Evolutionary conservation across 2,888 invertebrate species (phyloP).

Genomic region (Oscheius sp.): DNA sequence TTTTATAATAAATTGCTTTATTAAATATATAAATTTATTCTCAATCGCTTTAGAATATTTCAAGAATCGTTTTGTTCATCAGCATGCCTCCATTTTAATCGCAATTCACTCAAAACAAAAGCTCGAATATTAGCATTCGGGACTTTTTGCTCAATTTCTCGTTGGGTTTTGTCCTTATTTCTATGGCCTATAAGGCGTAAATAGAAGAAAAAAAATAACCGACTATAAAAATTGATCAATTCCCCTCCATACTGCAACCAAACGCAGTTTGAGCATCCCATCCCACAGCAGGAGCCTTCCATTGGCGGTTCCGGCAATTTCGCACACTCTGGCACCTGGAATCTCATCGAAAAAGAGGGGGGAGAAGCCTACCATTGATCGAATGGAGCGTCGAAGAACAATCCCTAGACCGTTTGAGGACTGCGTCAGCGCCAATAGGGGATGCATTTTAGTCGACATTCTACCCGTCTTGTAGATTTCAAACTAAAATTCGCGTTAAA

Average conservation of each 20-base stretch:
- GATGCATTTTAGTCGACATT: no score
- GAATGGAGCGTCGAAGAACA: no score
- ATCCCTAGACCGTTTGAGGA: no score
- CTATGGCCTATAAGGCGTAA: slow-evolving; percentile 17
- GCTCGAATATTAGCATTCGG: slow-evolving; percentile 19
- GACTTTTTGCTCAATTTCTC: slow-evolving; percentile 13
- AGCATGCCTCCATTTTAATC: slow-evolving; percentile 25
- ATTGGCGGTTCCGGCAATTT: slow-evolving; percentile 23
- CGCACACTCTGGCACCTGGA: not conserved
- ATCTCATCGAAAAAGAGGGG: no score
- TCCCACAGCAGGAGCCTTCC: slow-evolving; percentile 49
- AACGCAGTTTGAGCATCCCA: slow-evolving; percentile 62
- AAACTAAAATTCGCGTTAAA: no score
- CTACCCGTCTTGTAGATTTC: no score
- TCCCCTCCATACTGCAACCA: slow-evolving; percentile 61
- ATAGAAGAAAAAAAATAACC: slow-evolving; percentile 8
- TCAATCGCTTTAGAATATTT: no score
- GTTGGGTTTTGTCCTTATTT: slow-evolving; percentile 10
- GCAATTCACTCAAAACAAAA: slow-evolving; percentile 26
- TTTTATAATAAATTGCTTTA: no score
- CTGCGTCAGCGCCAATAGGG: no score
- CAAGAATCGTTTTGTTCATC: no score
- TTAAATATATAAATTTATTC: no score
- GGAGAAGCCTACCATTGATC: no score
- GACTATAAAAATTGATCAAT: slow-evolving; percentile 52